These are phyloP conservation scores for Athene cunicularia DNA, from an alignment of 2,113 vertebrate genomes.

Conservation along the genomic window DNA sequence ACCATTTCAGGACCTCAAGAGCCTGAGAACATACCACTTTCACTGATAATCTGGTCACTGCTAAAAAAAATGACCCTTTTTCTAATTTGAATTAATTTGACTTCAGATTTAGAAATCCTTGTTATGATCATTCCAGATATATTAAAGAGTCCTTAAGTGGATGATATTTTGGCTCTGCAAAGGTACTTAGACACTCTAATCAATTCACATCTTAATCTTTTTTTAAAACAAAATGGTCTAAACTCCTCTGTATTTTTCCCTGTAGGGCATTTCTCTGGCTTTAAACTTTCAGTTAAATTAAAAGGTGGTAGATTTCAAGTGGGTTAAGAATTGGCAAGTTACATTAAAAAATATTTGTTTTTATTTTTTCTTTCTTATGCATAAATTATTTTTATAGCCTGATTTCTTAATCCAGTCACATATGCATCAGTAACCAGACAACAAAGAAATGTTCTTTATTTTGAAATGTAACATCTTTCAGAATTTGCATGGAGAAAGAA, in stretches of 20 bases:
- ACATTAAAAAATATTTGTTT: neutral
- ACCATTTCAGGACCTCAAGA: neutral
- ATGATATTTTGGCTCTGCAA: neutral
- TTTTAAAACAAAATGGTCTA: neutral
- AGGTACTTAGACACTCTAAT: neutral
- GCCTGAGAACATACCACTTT: neutral
- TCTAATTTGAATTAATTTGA: neutral
- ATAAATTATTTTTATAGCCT: neutral
- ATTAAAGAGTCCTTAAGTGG: neutral
- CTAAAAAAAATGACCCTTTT: neutral
- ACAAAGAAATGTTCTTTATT: neutral
- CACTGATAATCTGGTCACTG: neutral
- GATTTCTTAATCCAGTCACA: neutral
- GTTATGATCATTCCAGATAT: neutral
- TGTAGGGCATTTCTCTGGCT: neutral
- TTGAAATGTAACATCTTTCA: neutral
- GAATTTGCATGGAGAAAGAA: neutral
- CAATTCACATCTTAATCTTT: neutral
- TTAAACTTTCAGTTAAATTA: neutral
- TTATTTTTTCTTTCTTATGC: neutral
- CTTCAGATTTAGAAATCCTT: neutral
- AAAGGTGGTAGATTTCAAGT: neutral
- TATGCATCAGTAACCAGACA: neutral
- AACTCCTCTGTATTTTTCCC: neutral
- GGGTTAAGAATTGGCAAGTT: neutral